Base-by-base conservation (phyloP, 2,113 vertebrate species). In the Shinisaurus crocodilurus region DNA sequence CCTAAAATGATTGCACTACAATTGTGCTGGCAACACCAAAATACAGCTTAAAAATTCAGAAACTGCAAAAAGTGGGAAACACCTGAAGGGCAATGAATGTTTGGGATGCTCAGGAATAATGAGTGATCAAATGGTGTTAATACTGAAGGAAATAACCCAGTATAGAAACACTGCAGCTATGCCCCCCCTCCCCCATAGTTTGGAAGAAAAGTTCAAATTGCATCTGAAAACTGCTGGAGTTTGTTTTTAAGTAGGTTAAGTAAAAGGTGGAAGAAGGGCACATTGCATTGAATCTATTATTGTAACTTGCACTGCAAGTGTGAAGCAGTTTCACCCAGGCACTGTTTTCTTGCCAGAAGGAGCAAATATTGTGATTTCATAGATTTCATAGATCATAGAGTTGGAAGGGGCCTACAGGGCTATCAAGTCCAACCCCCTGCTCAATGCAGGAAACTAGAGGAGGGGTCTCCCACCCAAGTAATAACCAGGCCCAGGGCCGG, bases 161-260 rank as follows among this genome's bases (percentile, higher is more conserved):
- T 72, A 34, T 50, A 45, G 69, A 85, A 50, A 18, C 29, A 15
- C 3, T 48, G 43, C 63, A 69, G 4, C 43, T 69, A 85, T 34
- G 13, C n/a, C n/a, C n/a, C n/a, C n/a, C n/a, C n/a, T n/a, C n/a
- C n/a, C n/a, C n/a, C n/a, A n/a, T n/a, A 67, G 91, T 87, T 81
- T 86, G 27, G 5, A 67, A 88, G n/a, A 90, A 95, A 88, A 94
- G 86, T 93, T 94, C 92, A 91, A 89, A 93, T 25, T 81, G 37
- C 90, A 93, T 94, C 92, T 91, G 91, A 91, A 95, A 94, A 90
- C 92, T 80, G 79, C 88, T 87, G 91, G 92, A 93, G 85, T 86
- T 95, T 37, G 91, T 93, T 96, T 96, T 95, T 92, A 95, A 96
- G 95, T 94, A 95, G 94, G 94, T 96, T 95, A 96, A 95, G 93